A percentile compares a stretch with the other conserved stretches of the same genome.
These are phyloP conservation scores for Hermodice carunculata DNA, from an alignment of 2,888 invertebrate genomes.

Conservation along the genomic window DNA sequence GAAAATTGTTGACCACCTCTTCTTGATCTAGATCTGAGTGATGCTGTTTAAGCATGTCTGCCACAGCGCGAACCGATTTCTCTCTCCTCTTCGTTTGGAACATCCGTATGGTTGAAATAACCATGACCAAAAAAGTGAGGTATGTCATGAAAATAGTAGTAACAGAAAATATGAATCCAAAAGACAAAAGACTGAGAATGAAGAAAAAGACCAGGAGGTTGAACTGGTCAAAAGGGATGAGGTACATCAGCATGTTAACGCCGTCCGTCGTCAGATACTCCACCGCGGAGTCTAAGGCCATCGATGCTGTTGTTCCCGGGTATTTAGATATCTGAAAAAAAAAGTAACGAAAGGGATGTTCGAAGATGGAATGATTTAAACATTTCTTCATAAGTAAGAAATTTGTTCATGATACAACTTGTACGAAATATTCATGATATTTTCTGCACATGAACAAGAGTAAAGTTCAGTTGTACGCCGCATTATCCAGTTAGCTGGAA, in stretches of 20 bases:
- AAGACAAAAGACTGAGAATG: conserved; percentile 7
- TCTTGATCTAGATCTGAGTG: not conserved
- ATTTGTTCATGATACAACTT: too few species aligned
- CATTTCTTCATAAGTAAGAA: not conserved
- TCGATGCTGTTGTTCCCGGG: conserved; percentile 9
- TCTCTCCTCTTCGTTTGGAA: conserved; percentile 13
- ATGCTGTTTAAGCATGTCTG: conserved; percentile 11
- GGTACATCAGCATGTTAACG: conserved; percentile 12
- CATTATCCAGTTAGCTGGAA: too few species aligned
- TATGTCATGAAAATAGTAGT: conserved; percentile 2
- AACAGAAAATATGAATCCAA: conserved; percentile 13
- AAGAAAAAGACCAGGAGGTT: conserved; percentile 16
- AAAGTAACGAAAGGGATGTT: not conserved
- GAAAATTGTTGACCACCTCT: conserved; percentile 5
- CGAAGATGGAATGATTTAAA: not conserved
- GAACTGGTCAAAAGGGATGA: conserved; percentile 18
- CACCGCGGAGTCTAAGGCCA: conserved; percentile 6
- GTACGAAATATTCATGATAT: too few species aligned
- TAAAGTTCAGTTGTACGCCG: too few species aligned
- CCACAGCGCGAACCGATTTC: conserved; percentile 6
- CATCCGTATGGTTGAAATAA: conserved; percentile 17
- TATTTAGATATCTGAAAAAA: conserved; percentile 16
- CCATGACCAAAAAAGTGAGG: conserved; percentile 8
- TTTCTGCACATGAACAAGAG: too few species aligned
- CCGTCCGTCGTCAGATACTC: conserved; percentile 15